These are phyloP conservation scores for Rhopalosiphum padi DNA, from an alignment of 1,140 invertebrate genomes.

Conservation along the genomic window DNA sequence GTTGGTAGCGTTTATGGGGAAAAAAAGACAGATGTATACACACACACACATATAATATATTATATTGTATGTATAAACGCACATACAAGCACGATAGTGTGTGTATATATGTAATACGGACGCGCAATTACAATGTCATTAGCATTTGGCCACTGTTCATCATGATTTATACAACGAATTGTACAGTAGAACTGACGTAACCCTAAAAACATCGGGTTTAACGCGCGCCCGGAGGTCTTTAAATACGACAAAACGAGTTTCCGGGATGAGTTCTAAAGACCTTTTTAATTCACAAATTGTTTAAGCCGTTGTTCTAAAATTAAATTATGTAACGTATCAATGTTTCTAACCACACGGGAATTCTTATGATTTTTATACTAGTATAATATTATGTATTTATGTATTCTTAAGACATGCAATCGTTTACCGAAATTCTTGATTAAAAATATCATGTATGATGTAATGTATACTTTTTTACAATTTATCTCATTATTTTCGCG, in stretches of 20 bases:
- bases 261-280: background rate
- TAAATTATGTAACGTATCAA: background rate
- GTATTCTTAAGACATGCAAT: background rate
- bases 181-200: background rate
- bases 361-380: background rate
- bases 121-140: conserved; percentile 49
- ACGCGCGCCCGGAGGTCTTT: background rate
- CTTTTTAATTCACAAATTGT: conserved; percentile 37
- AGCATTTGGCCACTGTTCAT: conserved; percentile 38
- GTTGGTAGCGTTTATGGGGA: background rate
- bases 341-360: background rate
- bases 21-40: background rate
- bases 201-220: conserved; percentile 23
- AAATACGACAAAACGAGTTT: conserved; percentile 38
- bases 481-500: background rate
- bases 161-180: conserved; percentile 41
- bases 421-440: background rate
- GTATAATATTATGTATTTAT: background rate
- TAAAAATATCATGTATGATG: background rate
- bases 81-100: background rate
- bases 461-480: background rate
- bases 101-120: background rate
- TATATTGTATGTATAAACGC: background rate
- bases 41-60: no score
- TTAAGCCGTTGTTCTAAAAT: background rate